Percentiles rank a stretch among this genome's conserved stretches.
phyloP scores from a whole-genome alignment of 2,113 vertebrate species.

The Cairina moschata region DNA sequence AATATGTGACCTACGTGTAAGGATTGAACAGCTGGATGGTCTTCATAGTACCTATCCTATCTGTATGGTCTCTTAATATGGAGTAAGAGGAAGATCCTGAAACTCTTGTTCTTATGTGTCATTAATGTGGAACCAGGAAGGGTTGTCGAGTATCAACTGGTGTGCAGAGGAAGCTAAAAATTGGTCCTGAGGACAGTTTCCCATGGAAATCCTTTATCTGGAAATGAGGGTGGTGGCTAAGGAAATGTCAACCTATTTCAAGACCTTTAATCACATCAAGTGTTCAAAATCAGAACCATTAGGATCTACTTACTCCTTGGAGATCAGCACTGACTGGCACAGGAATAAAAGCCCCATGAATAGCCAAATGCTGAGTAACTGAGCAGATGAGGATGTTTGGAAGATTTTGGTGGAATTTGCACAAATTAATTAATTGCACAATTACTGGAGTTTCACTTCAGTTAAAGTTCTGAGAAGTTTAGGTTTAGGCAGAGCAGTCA shows the following conservation, averaged over 20 bases:
- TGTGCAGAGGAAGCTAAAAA: not conserved
- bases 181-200: not conserved
- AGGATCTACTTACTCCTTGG: not conserved
- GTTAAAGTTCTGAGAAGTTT: not conserved
- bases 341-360: accelerated
- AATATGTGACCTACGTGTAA: not conserved
- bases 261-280: not conserved
- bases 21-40: not conserved
- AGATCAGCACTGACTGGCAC: not conserved
- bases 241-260: not conserved
- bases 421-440: not conserved
- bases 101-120: not conserved
- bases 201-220: not conserved
- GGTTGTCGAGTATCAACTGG: accelerated
- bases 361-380: accelerated
- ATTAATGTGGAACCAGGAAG: not conserved
- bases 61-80: not conserved
- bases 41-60: not conserved
- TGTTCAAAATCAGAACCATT: not conserved
- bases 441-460: not conserved
- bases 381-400: not conserved
- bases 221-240: not conserved
- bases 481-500: not conserved
- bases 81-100: not conserved
- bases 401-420: not conserved